Percentiles rank a stretch among this genome's conserved stretches.
Evolutionary conservation across 2,113 vertebrate genomes (phyloP).

Genomic region (Microcebus ravelobensis): DNA sequence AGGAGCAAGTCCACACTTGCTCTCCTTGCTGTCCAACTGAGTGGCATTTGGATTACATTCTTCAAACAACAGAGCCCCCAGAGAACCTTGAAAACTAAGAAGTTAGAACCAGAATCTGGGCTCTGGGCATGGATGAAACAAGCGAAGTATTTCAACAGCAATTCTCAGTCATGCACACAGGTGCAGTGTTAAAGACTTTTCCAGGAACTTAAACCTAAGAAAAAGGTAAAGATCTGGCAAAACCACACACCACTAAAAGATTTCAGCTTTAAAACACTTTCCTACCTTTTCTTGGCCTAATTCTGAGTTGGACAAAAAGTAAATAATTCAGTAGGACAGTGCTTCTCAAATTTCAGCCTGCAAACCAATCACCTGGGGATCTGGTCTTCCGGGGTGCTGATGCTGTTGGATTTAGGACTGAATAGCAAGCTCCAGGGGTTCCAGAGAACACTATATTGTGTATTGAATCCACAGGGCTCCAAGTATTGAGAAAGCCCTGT

Average conservation of each 20-base stretch:
- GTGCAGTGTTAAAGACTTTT: background rate
- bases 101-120: background rate
- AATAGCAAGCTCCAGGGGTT: background rate
- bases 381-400: background rate
- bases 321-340: background rate
- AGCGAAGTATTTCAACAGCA: background rate
- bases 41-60: background rate
- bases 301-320: background rate
- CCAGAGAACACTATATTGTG: rapidly evolving
- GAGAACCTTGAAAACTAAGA: background rate
- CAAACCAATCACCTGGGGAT: background rate
- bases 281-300: background rate
- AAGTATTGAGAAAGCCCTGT: background rate
- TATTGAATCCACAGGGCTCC: background rate
- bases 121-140: background rate
- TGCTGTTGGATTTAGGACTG: background rate
- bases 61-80: background rate
- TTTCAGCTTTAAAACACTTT: background rate
- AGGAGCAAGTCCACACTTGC: background rate
- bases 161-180: background rate
- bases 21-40: background rate
- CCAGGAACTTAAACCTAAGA: background rate
- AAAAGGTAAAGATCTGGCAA: background rate
- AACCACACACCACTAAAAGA: background rate
- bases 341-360: background rate